Base-by-base conservation (phyloP, 1,140 invertebrate genomes). In the Drosophila santomea region DNA sequence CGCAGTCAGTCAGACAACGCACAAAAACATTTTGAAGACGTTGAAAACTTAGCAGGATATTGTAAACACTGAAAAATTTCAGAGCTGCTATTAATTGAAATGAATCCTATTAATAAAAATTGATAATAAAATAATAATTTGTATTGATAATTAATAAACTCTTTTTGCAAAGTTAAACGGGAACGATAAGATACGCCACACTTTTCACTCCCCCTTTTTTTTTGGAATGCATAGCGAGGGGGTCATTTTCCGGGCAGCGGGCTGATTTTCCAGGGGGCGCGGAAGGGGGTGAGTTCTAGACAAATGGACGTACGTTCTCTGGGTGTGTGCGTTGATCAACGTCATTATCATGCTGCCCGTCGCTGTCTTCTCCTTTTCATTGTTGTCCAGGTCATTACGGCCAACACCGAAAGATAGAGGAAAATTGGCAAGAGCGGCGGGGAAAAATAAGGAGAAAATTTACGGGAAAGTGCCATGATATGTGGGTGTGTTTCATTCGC, bases 261-360 rank as follows among this genome's bases (percentile, higher is more conserved):
- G 14, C 4, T 59, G 58, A 28, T 48, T 74, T 43, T 36, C 14
- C 36, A 36, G 17, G 44, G 58, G 8, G 7, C 6, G 12, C 7
- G 51, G 8, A 20, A 25, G 14, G 20, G 48, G 45, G 32, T 23
- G 55, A 57, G 44, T 41, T 45, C 80, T 85, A 78, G 78, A 85
- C 78, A 85, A 85, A 85, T 85, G 83, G 69, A 85, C 74, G 79
- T 67, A 68, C 50, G 79, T 67, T 73, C 50, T 47, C 47, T 71
- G 82, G 78, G 78, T 86, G 82, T 85, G 82, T 85, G 64, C 69
- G 78, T 79, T 83, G 82, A 85, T 85, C 82, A 85, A 86, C 78
- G 79, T 72, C 74, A 77, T 80, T 85, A 76, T 71, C 68, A 68
- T 57, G 63, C 62, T 64, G 63, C 64, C 68, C 63, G 78, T 51